phyloP scores from a whole-genome alignment of 2,797 vertebrate genomes.

The Gastrophryne carolinensis region DNA sequence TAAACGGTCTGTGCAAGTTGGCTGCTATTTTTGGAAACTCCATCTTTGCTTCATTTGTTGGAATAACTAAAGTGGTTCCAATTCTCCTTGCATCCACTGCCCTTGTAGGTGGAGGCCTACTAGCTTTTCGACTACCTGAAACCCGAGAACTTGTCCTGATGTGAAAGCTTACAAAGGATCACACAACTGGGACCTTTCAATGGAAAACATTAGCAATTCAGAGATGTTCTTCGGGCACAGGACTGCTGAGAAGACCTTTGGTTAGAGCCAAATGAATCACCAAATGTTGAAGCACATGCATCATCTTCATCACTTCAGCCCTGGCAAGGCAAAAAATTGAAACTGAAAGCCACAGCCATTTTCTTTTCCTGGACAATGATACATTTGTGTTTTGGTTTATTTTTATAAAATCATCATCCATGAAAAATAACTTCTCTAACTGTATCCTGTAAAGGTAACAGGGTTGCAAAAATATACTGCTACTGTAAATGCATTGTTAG shows the following conservation, averaged over 20 bases:
- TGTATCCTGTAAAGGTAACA: background rate
- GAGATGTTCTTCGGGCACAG: background rate
- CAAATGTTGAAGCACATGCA: background rate
- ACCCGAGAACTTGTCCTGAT: slow-evolving; percentile 92
- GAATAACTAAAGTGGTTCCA: slow-evolving; percentile 90
- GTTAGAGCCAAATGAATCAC: background rate
- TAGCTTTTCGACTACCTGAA: slow-evolving; percentile 91
- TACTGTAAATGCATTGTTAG: background rate
- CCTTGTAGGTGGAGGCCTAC: slow-evolving; percentile 88
- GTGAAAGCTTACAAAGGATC: slow-evolving; percentile 62
- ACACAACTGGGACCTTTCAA: background rate
- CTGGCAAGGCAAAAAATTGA: background rate
- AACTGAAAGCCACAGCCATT: background rate
- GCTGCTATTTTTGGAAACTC: slow-evolving; percentile 90
- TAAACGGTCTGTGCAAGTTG: slow-evolving; percentile 89
- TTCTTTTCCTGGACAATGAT: background rate
- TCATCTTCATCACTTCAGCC: slow-evolving; percentile 2
- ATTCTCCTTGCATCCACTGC: slow-evolving; percentile 91
- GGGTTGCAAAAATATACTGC: background rate
- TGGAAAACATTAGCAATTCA: background rate
- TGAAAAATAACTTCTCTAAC: background rate
- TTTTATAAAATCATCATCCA: background rate
- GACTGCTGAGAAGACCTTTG: background rate
- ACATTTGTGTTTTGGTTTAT: background rate
- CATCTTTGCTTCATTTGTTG: slow-evolving; percentile 92